Evolutionary conservation across 2,113 vertebrate species (phyloP).

Genomic region (Halichoerus grypus): DNA sequence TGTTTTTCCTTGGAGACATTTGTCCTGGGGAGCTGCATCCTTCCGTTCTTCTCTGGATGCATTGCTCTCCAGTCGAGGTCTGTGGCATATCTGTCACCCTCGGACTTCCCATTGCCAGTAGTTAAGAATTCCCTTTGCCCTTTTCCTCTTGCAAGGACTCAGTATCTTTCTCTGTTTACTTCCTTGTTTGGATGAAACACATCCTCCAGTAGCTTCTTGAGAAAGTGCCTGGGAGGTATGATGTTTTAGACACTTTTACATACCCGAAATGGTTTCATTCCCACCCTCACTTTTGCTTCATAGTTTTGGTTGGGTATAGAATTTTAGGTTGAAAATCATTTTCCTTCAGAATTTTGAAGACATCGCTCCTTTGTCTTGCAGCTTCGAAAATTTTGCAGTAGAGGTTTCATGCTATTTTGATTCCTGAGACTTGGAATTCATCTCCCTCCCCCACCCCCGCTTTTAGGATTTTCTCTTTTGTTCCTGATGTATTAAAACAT

Average conservation of each 20-base stretch:
- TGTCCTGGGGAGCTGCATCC: background rate
- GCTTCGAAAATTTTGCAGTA: constrained; percentile 38
- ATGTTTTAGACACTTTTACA: constrained; percentile 36
- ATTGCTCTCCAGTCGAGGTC: background rate
- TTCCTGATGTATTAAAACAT: background rate
- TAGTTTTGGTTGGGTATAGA: constrained; percentile 55
- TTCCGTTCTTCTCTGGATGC: background rate
- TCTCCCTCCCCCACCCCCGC: background rate
- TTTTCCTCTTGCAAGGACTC: background rate
- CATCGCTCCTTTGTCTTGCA: constrained; percentile 28
- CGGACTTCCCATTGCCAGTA: background rate
- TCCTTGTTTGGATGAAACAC: constrained; percentile 17
- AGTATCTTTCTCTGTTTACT: constrained; percentile 3
- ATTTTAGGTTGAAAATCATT: constrained; percentile 62
- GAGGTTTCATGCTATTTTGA: constrained; percentile 47
- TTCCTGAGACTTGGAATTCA: constrained; percentile 55
- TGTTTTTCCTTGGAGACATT: background rate
- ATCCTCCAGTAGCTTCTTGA: constrained; percentile 8
- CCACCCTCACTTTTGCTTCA: background rate
- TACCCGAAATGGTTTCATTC: constrained; percentile 42
- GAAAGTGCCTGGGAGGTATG: constrained; percentile 2
- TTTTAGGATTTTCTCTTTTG: constrained; percentile 52
- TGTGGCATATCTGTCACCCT: background rate
- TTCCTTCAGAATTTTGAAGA: constrained; percentile 59
- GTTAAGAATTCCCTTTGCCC: background rate